phyloP scores from a whole-genome alignment of 2,113 vertebrate species.

The Toxotes jaculatrix region DNA sequence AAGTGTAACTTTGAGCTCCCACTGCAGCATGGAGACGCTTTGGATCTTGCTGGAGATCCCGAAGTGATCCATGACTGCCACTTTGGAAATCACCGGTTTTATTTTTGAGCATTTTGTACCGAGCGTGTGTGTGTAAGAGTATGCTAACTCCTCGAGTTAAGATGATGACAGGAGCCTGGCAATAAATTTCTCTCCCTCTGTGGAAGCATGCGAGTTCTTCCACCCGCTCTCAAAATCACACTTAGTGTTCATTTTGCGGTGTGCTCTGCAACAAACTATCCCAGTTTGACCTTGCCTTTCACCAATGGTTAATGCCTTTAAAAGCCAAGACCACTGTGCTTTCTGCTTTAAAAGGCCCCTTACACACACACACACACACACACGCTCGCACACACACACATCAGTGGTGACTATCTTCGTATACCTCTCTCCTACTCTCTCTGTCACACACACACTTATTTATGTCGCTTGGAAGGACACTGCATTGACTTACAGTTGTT shows the following conservation, averaged over 20 bases:
- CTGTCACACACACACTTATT: background rate
- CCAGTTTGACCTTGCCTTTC: constrained; percentile 62
- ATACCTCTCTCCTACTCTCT: background rate
- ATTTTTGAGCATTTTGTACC: constrained; percentile 2
- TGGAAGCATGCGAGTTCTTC: constrained; percentile 8
- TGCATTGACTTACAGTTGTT: background rate
- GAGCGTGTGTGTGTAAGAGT: background rate
- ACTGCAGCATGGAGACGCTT: background rate
- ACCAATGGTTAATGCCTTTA: constrained; percentile 63
- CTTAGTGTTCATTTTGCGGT: constrained; percentile 10
- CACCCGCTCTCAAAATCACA: constrained; percentile 27
- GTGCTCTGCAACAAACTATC: constrained; percentile 26
- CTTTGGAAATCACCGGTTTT: constrained; percentile 18
- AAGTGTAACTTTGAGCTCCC: background rate
- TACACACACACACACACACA: constrained; percentile 13
- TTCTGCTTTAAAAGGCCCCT: constrained; percentile 31
- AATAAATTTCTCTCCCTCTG: background rate
- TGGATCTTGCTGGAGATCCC: constrained; percentile 2
- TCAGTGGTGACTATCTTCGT: background rate
- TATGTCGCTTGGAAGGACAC: background rate
- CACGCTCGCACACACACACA: constrained; percentile 3
- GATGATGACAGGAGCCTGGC: constrained; percentile 4
- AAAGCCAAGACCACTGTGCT: constrained; percentile 38
- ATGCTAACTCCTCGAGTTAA: constrained; percentile 8
- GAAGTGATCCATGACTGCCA: constrained; percentile 10